Base-by-base conservation (phyloP, 2,888 invertebrate species). In the Philereme vetulata region DNA sequence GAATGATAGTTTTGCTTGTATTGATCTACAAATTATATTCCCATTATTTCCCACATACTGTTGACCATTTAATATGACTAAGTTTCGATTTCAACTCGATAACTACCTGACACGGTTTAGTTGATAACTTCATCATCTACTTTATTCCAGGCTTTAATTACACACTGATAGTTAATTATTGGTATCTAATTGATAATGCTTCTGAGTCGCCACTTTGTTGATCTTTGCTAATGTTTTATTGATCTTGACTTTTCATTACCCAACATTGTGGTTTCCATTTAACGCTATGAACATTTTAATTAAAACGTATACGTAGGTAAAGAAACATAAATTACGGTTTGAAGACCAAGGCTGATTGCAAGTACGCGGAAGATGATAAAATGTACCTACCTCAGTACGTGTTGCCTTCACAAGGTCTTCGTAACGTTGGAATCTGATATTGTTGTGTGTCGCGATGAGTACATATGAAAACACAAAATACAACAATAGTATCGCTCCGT, bases 331-430 rank as follows among this genome's bases (percentile, higher is more conserved):
- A 52, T 56, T 58, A 36, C 44, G n/a, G 42, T 56, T 46, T 46
- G 45, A 58, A n/a, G 49, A 52, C 52, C 54, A 56, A 49, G 45
- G 49, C n/a, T 48, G 32, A 43, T n/a, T 33, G 56, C 7, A 38
- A 8, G 38, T 48, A 72, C 59, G 67, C 69, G 67, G 71, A 72
- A 71, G 68, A 72, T 66, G 54, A 69, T 70, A 70, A 68, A 68
- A 68, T 71, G 65, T 65, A 70, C 4, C 43, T 42, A 42, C 42
- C 9, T 9, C 65, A 73, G 70, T 72, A 68, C 62, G 62, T 55
- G 58, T 65, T 72, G 72, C 76, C 77, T 76, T 75, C 70, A 60
- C 62, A 68, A 67, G 67, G 68, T 68, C 62, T 64, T 67, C 63
- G 59, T 53, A 61, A 64, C 64, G 46, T 68, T 67, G 66, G 54